Evolutionary conservation across 2,888 invertebrate genomes (phyloP), one percentile per base, ranked within the genome.

Genomic region (Agapetus fuscipes): DNA sequence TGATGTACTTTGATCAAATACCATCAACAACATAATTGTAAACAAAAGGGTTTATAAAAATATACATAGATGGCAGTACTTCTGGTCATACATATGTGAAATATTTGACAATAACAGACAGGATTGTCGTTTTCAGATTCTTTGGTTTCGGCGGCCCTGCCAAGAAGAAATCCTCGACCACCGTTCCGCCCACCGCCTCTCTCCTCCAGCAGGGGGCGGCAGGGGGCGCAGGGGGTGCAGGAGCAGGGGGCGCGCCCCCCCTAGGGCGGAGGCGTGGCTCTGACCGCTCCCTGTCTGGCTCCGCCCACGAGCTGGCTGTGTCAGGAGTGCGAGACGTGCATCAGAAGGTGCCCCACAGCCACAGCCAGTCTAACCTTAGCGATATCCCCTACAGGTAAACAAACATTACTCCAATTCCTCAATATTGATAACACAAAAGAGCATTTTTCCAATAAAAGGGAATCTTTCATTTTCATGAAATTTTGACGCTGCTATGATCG

Each of bases 111-210:
- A n/a, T n/a, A n/a, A n/a, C n/a, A n/a, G n/a, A n/a, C n/a, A n/a
- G n/a, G n/a, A n/a, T n/a, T n/a, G n/a, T n/a, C n/a, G n/a, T 20
- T 43, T 41, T 2, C 55, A 88, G 88, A 55, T 93, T 94, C 67
- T 93, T 94, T 64, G 83, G 80, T 53, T 94, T 94, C 60, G 86
- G 85, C 17, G 85, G 83, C 15, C 87, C 83, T 53, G 83, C 84
- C 40, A 90, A 88, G 61, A 89, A 89, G 64, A 90, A 90, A 63
- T 69, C 72, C 45, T 75, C 80, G 48, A 64, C 76, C 53, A 55
- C 71, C 51, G 51, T 69, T 55, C 61, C 77, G 47, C 70, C 71
- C 50, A 62, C 66, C 30, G 57, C 62, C 33, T 57, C 56, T 42
- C 58, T 62, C 46, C 55, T 62, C 42, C 66, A 66, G 44, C 51